phyloP scores from a whole-genome alignment of 2,113 vertebrate genomes.

The Kobus ellipsiprymnus region DNA sequence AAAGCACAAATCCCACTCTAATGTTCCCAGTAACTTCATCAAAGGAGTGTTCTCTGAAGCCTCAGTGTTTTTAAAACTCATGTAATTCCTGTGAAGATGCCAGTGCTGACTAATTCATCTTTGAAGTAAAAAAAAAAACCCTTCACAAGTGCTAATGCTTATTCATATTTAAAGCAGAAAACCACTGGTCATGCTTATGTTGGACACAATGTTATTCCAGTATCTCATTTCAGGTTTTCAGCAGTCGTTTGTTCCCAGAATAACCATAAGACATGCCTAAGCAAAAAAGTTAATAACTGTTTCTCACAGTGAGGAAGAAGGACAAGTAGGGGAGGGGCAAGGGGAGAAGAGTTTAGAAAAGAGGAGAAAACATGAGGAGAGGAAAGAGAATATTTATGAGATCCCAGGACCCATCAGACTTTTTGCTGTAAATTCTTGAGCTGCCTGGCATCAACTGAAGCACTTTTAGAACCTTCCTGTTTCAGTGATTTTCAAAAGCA shows the following conservation, averaged over 20 bases:
- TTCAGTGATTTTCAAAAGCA: background rate
- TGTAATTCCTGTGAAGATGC: background rate
- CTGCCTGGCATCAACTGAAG: background rate
- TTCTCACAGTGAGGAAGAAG: background rate
- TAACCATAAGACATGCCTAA: background rate
- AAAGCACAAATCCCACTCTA: background rate
- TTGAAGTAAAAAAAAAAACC: background rate
- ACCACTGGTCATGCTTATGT: background rate
- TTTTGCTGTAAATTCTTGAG: background rate
- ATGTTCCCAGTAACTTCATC: conserved; percentile 2
- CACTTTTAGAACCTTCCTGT: background rate
- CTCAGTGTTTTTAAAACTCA: conserved; percentile 13
- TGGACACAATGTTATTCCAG: background rate
- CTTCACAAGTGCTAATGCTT: conserved; percentile 34
- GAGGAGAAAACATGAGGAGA: background rate
- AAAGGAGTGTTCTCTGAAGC: conserved; percentile 10
- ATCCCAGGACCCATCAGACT: background rate
- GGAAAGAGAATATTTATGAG: background rate
- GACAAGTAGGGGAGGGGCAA: background rate
- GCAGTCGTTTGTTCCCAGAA: conserved; percentile 41
- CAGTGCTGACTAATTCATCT: background rate
- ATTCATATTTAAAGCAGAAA: conserved; percentile 46
- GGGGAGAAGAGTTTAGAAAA: background rate
- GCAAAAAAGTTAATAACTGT: conserved; percentile 24
- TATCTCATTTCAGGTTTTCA: conserved; percentile 49